Base-by-base conservation (phyloP, 2,113 vertebrate species). In the Eleginops maclovinus region DNA sequence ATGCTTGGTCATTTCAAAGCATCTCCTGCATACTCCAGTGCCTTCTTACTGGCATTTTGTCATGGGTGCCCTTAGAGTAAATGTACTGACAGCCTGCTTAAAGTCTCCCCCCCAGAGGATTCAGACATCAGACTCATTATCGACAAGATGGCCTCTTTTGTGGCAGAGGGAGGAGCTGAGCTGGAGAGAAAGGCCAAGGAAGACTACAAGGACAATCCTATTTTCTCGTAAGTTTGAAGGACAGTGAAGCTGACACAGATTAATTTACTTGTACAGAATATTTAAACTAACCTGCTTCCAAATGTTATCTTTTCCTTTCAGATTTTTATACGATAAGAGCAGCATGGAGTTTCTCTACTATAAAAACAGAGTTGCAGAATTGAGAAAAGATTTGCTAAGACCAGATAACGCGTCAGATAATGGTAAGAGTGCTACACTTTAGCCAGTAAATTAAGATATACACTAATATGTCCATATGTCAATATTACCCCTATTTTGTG, bases 21-120 rank as follows among this genome's bases (percentile, higher is more conserved):
- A 69, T 85, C 73, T 26, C 70, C 70, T 88, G 36, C 72, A 17
- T 89, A 77, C 71, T 83, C 69, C 71, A 44, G 51, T 89, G 88
- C 71, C 82, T 61, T 82, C 41, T 88, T 71, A 74, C 64, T 88
- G 88, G 53, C 82, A 91, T 90, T 79, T 85, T 92, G 69, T 75
- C 88, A 83, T 84, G 92, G 94, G 95, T 96, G 93, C 92, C 92
- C 88, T 83, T 94, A 94, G 92, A 95, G 90, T 93, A 94, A 95
- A 94, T 92, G 93, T 98, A 98, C 97, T 99, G 94, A 99, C 96
- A 96, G 96, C 94, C 93, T 97, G 95, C 97, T 98, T 98, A 98
- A 98, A 99, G 98, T 99, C 95, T 97, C 96, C 94, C 97, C 98
- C 95, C 98, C 98, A 99, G 97, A 98, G 97, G 97, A 98, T 92